These are phyloP conservation scores for Emydura subglobosa DNA, from an alignment of 2,113 vertebrate species.

Conservation along the genomic window DNA sequence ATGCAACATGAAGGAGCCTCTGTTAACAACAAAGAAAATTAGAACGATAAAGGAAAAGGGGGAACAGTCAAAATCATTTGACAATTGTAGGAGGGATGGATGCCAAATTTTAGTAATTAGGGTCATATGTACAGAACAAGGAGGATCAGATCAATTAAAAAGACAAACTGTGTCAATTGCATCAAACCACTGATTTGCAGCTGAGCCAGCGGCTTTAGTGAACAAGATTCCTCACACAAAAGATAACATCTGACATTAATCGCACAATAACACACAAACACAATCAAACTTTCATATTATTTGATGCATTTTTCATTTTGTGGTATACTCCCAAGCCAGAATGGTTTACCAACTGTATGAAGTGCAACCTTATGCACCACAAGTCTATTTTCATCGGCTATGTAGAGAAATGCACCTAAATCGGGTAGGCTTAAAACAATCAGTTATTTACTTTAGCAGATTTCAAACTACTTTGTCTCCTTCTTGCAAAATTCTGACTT, in stretches of 20 bases:
- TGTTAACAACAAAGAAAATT: not conserved
- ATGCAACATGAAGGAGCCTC: not conserved
- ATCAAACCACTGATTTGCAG: constrained; percentile 16
- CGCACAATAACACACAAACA: constrained; percentile 9
- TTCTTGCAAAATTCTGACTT: constrained; percentile 21
- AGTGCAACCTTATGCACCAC: not conserved
- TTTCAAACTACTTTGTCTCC: constrained; percentile 26
- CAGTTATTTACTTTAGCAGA: constrained; percentile 28
- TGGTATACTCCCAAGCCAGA: not conserved
- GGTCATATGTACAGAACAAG: constrained; percentile 27
- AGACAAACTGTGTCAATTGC: constrained; percentile 55
- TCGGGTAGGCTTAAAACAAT: not conserved
- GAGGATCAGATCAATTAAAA: constrained; percentile 58
- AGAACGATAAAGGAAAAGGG: constrained; percentile 14
- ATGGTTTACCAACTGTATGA: not conserved
- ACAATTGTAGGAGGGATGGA: constrained; percentile 27
- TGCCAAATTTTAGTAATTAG: constrained; percentile 50
- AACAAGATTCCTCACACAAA: constrained; percentile 35
- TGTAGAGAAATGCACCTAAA: not conserved
- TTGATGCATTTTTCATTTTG: not conserved
- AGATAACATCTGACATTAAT: constrained; percentile 39
- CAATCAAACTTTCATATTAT: not conserved
- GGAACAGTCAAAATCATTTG: constrained; percentile 16
- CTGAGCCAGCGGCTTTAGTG: constrained; percentile 46
- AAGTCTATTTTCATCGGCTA: not conserved